Percentiles rank a stretch among this genome's conserved stretches.
phyloP scores from a whole-genome alignment of 2,888 invertebrate species.

The Entomobrya proxima region DNA sequence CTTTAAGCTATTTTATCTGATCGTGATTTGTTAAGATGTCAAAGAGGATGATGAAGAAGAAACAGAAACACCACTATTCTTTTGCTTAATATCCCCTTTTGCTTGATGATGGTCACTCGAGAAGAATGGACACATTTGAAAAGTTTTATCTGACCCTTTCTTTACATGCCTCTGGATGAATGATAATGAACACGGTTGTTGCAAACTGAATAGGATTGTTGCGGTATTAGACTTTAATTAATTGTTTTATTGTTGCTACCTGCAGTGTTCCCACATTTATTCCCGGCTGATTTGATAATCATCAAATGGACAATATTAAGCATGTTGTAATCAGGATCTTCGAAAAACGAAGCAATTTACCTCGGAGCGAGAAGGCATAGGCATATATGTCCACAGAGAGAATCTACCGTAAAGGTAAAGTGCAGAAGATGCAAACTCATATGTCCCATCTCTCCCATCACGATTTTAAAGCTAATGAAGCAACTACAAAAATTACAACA shows the following conservation, averaged over 20 bases:
- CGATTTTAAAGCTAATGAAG: constrained; percentile 24
- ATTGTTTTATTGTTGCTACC: constrained; percentile 48
- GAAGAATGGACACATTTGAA: constrained; percentile 27
- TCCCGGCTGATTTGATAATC: constrained; percentile 31
- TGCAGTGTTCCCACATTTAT: constrained; percentile 18
- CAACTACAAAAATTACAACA: constrained; percentile 17
- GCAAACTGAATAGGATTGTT: no score
- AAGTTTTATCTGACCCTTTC: not conserved
- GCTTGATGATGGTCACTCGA: not conserved
- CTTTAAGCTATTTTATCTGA: constrained; percentile 42
- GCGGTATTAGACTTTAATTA: constrained; percentile 33
- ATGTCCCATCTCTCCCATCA: constrained; percentile 12
- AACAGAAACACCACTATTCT: not conserved
- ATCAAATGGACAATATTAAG: not conserved
- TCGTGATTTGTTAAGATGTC: constrained; percentile 52
- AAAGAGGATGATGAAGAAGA: constrained; percentile 17
- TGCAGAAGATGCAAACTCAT: not conserved
- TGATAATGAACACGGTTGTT: not conserved
- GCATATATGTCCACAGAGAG: not conserved
- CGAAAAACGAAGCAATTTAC: no score
- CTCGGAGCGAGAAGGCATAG: not conserved
- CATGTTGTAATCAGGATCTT: no score
- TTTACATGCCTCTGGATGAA: not conserved
- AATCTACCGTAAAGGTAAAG: not conserved
- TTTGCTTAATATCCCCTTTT: not conserved